phyloP scores from a whole-genome alignment of 2,888 invertebrate species.

The Drosophila paucipuncta region DNA sequence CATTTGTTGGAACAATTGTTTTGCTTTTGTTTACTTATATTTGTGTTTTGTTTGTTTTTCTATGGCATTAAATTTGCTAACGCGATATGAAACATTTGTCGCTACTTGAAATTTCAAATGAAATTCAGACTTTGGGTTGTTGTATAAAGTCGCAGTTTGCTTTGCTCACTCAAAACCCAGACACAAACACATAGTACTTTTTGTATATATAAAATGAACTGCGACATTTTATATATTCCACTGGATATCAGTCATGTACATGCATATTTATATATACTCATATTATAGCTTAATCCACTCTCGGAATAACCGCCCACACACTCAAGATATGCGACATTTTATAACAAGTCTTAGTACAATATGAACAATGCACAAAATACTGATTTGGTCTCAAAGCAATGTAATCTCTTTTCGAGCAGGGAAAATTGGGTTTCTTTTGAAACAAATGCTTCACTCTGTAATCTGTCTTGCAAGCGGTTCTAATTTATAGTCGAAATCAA shows the following conservation, averaged over 20 bases:
- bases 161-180: background rate
- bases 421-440: background rate
- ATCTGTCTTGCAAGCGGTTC: background rate
- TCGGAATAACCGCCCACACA: background rate
- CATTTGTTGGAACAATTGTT: slow-evolving; percentile 22
- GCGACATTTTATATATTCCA: slow-evolving; percentile 46
- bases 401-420: background rate
- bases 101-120: slow-evolving; percentile 5
- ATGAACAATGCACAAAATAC: no score
- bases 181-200: background rate
- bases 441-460: background rate
- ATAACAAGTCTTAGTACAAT: background rate
- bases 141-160: slow-evolving; percentile 27
- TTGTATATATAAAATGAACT: slow-evolving; percentile 36
- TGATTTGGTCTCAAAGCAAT: background rate
- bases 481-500: background rate
- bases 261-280: background rate
- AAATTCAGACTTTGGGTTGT: slow-evolving; percentile 33
- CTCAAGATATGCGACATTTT: slow-evolving; percentile 1
- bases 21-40: slow-evolving; percentile 28
- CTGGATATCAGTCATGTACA: slow-evolving; percentile 28
- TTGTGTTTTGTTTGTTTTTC: background rate
- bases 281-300: background rate
- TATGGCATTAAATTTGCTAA: background rate
- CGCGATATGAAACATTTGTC: slow-evolving; percentile 30